Percentiles rank a stretch among this genome's conserved stretches.
phyloP scores from a whole-genome alignment of 2,797 vertebrate species.

The Peromyscus aztecus region DNA sequence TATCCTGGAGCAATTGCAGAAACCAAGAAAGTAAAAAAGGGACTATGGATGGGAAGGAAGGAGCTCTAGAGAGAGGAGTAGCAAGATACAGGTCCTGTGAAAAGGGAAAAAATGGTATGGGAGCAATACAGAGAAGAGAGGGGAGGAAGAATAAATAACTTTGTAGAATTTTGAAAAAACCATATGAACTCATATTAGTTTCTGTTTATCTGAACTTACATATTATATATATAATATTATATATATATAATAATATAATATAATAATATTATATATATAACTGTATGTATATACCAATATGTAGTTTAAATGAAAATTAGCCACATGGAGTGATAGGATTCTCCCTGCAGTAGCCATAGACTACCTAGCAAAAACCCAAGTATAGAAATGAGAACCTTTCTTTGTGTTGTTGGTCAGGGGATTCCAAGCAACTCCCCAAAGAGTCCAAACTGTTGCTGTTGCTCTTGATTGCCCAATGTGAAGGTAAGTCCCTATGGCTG shows the following conservation, averaged over 20 bases:
- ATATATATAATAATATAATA: no score
- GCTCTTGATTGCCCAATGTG: not conserved
- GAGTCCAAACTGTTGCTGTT: not conserved
- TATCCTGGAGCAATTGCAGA: not conserved
- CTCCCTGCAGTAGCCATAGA: not conserved
- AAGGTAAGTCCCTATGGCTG: not conserved
- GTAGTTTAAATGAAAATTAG: not conserved
- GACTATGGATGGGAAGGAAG: not conserved
- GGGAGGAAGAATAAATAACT: not conserved
- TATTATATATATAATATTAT: not conserved
- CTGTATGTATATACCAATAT: not conserved
- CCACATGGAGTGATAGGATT: not conserved
- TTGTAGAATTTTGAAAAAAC: not conserved
- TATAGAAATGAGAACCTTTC: not conserved
- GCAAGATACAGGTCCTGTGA: not conserved
- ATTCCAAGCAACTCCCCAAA: not conserved
- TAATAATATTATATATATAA: not conserved
- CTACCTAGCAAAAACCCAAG: not conserved
- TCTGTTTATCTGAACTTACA: not conserved
- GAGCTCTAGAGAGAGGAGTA: not conserved
- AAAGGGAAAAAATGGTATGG: not conserved
- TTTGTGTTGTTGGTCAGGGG: not conserved
- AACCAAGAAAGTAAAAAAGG: not conserved
- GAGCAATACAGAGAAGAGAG: not conserved
- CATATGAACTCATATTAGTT: not conserved